Evolutionary conservation across 1,140 invertebrate genomes (phyloP).

Genomic region (Nixonia krombeini): DNA sequence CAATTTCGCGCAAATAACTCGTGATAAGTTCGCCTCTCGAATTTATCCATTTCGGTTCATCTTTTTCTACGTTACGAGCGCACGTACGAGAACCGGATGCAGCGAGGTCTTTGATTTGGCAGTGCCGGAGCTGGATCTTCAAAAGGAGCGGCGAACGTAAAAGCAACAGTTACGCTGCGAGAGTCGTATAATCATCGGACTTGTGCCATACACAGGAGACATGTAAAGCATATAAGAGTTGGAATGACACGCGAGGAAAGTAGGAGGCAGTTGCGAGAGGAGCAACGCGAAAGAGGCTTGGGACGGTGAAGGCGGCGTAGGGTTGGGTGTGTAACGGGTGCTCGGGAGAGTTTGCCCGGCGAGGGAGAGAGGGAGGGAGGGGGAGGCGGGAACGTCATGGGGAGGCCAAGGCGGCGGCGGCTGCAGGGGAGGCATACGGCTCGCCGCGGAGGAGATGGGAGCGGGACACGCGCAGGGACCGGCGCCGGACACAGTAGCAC

Average conservation of each 20-base stretch:
- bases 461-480: no score
- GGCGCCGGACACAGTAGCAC: no score
- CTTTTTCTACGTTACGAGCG: no score
- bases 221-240: conserved; percentile 47
- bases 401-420: no score
- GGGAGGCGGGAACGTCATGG: no score
- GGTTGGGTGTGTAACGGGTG: conserved; percentile 46
- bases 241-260: conserved; percentile 44
- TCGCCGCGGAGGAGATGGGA: no score
- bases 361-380: neutral
- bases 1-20: no score
- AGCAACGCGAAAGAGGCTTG: conserved; percentile 36
- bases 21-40: no score
- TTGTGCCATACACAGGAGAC: conserved; percentile 40
- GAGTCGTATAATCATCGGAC: conserved; percentile 37
- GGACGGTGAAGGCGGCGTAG: conserved; percentile 30
- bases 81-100: neutral
- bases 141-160: conserved; percentile 15
- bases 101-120: neutral
- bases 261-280: conserved; percentile 32
- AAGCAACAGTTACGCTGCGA: conserved; percentile 34
- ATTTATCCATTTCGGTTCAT: no score
- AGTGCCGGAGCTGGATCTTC: neutral
- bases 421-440: conserved; percentile 5
- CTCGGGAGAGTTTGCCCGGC: conserved; percentile 6